These are phyloP conservation scores for Geotrypetes seraphini DNA, from an alignment of 2,797 vertebrate genomes.

Conservation along the genomic window DNA sequence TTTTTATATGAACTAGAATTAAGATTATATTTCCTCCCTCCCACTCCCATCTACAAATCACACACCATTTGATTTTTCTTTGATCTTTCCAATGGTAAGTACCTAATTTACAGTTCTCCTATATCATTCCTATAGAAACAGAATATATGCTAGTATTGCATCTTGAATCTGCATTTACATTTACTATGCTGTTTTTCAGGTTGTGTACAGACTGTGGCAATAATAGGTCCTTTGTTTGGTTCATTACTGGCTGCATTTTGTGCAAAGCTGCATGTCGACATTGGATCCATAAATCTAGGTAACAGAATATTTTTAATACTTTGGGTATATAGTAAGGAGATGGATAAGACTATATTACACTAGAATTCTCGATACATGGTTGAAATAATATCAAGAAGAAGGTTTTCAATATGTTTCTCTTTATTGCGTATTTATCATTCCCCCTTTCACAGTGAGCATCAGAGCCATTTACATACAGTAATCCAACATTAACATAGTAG, in stretches of 20 bases:
- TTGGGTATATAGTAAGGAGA: accelerated
- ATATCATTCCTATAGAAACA: not conserved
- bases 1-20: no score
- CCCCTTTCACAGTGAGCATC: no score
- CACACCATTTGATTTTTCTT: no score
- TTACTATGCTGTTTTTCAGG: conserved; percentile 43
- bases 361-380: not conserved
- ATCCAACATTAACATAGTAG: no score
- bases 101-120: no score
- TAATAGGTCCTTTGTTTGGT: conserved; percentile 74
- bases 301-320: conserved; percentile 20
- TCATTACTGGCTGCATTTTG: conserved; percentile 68
- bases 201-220: conserved; percentile 63
- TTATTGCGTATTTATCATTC: no score
- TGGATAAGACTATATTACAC: not conserved
- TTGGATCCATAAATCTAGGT: conserved; percentile 82
- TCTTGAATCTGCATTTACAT: not conserved
- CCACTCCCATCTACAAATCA: no score
- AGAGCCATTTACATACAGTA: no score
- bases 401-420: not conserved
- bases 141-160: not conserved
- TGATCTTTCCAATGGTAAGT: no score
- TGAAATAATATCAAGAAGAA: not conserved
- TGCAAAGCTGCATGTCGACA: conserved; percentile 77
- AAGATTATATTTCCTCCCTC: no score